Evolutionary conservation across 2,113 vertebrate genomes (phyloP).

Genomic region (Entelurus aequoreus): DNA sequence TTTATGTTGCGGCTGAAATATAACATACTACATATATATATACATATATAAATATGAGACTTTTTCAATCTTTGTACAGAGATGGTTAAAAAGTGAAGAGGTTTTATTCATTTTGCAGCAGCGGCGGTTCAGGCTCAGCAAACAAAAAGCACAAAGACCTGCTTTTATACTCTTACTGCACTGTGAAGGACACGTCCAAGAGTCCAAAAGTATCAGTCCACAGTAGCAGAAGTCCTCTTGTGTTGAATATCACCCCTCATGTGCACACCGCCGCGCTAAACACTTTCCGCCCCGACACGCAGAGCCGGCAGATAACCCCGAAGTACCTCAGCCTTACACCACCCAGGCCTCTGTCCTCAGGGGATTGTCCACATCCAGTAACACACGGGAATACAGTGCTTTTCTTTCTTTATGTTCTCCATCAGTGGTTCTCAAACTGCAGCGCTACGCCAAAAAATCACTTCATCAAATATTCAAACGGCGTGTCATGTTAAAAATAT

Average conservation of each 20-base stretch:
- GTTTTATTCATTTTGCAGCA: conserved; percentile 18
- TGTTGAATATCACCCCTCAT: conserved; percentile 19
- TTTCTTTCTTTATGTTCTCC: conserved; percentile 15
- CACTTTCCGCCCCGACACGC: conserved; percentile 9
- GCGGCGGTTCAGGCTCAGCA: conserved; percentile 38
- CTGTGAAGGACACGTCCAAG: conserved; percentile 64
- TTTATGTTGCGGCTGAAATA: conserved; percentile 32
- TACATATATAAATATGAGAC: not conserved
- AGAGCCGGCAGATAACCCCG: conserved; percentile 48
- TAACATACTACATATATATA: not conserved
- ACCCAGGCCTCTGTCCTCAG: conserved; percentile 59
- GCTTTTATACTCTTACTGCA: conserved; percentile 67
- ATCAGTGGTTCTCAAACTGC: too few species aligned
- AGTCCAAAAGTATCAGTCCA: conserved; percentile 25
- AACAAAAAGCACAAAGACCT: conserved; percentile 67
- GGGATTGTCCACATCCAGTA: conserved; percentile 34
- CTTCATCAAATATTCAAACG: too few species aligned
- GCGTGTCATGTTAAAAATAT: too few species aligned
- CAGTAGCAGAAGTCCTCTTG: conserved; percentile 52
- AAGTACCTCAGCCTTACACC: conserved; percentile 63
- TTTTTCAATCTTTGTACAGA: conserved; percentile 55
- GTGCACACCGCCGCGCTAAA: conserved; percentile 33
- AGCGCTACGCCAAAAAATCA: too few species aligned
- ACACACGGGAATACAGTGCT: not conserved
- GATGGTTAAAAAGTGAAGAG: conserved; percentile 12